Evolutionary conservation across 2,113 vertebrate species (phyloP).

Genomic region (Odontesthes bonariensis): DNA sequence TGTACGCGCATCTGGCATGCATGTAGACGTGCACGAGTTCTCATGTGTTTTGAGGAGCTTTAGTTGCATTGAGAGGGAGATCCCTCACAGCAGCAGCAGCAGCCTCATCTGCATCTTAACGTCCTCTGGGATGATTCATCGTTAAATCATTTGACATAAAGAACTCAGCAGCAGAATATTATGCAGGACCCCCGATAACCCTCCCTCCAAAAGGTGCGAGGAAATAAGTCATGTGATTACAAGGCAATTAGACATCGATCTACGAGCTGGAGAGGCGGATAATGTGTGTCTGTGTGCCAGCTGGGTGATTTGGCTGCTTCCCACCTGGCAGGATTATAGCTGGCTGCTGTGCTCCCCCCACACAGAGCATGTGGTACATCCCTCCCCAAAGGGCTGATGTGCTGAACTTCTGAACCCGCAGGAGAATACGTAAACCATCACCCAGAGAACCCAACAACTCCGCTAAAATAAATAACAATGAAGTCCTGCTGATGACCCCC

Average conservation of each 20-base stretch:
- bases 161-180: conserved; percentile 4
- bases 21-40: too few species aligned
- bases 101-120: conserved; percentile 15
- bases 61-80: too few species aligned
- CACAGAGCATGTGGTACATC: background rate
- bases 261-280: conserved; percentile 11
- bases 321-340: conserved; percentile 14
- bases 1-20: too few species aligned
- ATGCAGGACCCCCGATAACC: conserved; percentile 14
- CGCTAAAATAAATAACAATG: background rate
- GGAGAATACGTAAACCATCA: background rate
- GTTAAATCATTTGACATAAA: conserved; percentile 24
- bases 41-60: too few species aligned
- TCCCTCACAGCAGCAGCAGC: background rate
- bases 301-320: conserved; percentile 14
- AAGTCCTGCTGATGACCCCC: background rate
- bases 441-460: background rate
- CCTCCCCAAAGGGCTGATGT: background rate
- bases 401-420: conserved; percentile 31
- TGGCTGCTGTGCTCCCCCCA: background rate
- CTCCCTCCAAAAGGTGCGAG: background rate
- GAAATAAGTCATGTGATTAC: conserved; percentile 37
- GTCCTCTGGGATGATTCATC: conserved; percentile 4
- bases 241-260: conserved; percentile 33
- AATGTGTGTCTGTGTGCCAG: conserved; percentile 1